Evolutionary conservation across 2,113 vertebrate species (phyloP).

Genomic region (Hoplias malabaricus): DNA sequence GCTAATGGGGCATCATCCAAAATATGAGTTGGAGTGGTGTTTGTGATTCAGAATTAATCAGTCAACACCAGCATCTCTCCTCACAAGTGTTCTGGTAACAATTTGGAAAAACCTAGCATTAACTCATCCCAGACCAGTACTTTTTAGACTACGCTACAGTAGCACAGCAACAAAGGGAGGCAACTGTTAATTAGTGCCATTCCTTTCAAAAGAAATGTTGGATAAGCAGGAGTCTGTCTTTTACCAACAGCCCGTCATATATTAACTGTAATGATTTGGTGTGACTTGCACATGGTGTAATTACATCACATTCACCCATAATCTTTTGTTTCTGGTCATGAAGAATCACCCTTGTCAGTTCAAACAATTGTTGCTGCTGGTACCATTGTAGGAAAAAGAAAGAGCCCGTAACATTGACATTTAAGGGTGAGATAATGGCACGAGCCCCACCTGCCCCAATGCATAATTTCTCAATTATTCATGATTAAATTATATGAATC

Average conservation of each 20-base stretch:
- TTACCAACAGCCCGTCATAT: not conserved
- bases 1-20: too few relatives aligned
- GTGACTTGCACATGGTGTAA: not conserved
- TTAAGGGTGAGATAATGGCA: slow-evolving; percentile 21
- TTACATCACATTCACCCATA: not conserved
- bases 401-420: slow-evolving; percentile 34
- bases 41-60: too few relatives aligned
- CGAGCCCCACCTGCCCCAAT: slow-evolving; percentile 28
- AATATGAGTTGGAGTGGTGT: too few relatives aligned
- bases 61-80: too few relatives aligned
- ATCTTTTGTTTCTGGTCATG: slow-evolving; percentile 2
- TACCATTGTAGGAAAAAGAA: slow-evolving; percentile 21
- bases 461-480: slow-evolving; percentile 54
- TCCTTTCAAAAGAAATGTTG: too few relatives aligned
- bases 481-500: slow-evolving; percentile 42
- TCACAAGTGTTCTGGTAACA: too few relatives aligned
- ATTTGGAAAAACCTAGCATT: too few relatives aligned
- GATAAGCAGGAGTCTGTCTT: too few relatives aligned
- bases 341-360: slow-evolving; percentile 31
- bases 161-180: too few relatives aligned
- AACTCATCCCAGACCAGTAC: too few relatives aligned
- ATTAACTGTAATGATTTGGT: not conserved
- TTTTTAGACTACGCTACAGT: too few relatives aligned
- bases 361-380: not conserved
- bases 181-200: too few relatives aligned